Percentiles rank a stretch among this genome's conserved stretches.
phyloP scores from a whole-genome alignment of 1,140 invertebrate species.

The Venustaconcha ellipsiformis region DNA sequence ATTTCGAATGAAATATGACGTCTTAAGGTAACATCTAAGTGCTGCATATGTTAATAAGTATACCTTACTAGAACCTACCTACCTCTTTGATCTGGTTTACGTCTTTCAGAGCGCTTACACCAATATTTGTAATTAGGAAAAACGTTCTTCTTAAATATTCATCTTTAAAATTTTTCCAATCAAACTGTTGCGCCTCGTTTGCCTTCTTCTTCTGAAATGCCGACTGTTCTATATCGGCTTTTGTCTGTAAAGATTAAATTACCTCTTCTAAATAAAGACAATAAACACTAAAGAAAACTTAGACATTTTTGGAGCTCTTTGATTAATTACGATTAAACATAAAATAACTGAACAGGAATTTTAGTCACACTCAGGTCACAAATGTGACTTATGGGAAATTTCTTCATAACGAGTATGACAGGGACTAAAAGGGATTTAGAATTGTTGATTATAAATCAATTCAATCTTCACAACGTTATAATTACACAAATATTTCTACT shows the following conservation, averaged over 20 bases:
- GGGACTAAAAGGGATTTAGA: no score
- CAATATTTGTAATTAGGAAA: conserved; percentile 82
- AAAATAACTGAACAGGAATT: background rate
- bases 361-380: no score
- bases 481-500: no score
- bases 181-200: conserved; percentile 66
- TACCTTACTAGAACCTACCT: background rate
- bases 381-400: no score
- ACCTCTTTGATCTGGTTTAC: conserved; percentile 37
- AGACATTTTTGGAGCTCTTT: no score
- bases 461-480: no score
- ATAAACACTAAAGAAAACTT: no score
- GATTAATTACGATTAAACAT: no score
- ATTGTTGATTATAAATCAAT: no score
- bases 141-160: conserved; percentile 80
- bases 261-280: background rate
- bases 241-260: conserved; percentile 17
- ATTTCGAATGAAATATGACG: background rate
- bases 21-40: background rate
- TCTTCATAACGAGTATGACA: no score
- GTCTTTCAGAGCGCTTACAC: conserved; percentile 75
- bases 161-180: conserved; percentile 78
- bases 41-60: background rate
- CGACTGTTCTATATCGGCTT: conserved; percentile 20
- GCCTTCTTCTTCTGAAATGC: conserved; percentile 54